Conservation (phyloP, 2,113 vertebrate species). For the Lipophrys pholis region DNA sequence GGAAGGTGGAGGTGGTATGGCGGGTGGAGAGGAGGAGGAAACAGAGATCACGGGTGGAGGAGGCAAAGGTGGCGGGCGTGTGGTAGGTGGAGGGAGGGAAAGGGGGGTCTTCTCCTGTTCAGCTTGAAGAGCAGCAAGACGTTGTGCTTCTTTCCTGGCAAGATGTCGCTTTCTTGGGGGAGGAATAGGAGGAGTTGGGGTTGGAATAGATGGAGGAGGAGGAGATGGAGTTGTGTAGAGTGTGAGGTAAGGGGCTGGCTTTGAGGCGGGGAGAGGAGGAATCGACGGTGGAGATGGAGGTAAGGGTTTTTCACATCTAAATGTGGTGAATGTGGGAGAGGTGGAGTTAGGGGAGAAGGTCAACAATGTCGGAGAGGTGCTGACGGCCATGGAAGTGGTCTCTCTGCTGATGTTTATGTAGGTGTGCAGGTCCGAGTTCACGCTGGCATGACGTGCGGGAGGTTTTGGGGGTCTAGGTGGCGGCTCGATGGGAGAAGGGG, state of each 20-base stretch:
- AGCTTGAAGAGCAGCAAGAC: slow-evolving; percentile 77
- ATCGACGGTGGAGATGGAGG: slow-evolving; percentile 73
- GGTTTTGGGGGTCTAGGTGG: slow-evolving; percentile 85
- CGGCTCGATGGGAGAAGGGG: slow-evolving; percentile 75
- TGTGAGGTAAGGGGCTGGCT: slow-evolving; percentile 72
- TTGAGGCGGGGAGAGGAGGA: slow-evolving; percentile 69
- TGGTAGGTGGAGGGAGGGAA: slow-evolving; percentile 80
- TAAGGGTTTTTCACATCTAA: slow-evolving; percentile 73
- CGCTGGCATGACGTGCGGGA: slow-evolving; percentile 78
- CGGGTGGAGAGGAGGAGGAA: slow-evolving; percentile 72
- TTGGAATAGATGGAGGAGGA: slow-evolving; percentile 60
- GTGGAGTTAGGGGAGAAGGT: slow-evolving; percentile 74
- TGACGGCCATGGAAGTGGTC: slow-evolving; percentile 69
- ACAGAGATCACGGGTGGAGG: slow-evolving; percentile 79
- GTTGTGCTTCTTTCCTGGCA: slow-evolving; percentile 83
- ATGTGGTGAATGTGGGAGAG: slow-evolving; percentile 77
- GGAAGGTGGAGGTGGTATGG: slow-evolving; percentile 79
- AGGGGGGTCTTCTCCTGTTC: slow-evolving; percentile 75
- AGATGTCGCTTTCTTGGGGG: slow-evolving; percentile 83
- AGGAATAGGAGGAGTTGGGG: slow-evolving; percentile 81
- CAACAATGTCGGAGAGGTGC: slow-evolving; percentile 69
- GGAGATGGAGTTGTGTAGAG: slow-evolving; percentile 77
- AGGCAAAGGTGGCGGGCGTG: slow-evolving; percentile 81
- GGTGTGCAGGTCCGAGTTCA: slow-evolving; percentile 81
- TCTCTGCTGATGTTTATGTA: slow-evolving; percentile 83